Percentiles rank a stretch among this genome's conserved stretches.
Evolutionary conservation across 2,888 invertebrate species (phyloP).

Genomic region (Liposcelis brunnea): DNA sequence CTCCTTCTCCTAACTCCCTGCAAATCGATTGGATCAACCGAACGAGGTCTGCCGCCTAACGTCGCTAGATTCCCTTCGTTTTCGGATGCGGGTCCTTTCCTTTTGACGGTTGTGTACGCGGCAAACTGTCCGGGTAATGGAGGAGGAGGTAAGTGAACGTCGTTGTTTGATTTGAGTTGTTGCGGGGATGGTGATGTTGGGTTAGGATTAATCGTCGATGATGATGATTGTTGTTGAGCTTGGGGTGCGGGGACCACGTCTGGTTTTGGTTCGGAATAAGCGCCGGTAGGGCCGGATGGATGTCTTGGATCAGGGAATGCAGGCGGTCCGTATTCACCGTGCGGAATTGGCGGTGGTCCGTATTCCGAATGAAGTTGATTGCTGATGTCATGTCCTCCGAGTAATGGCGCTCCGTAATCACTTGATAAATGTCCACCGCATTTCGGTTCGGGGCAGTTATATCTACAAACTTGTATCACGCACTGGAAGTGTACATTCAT

Average conservation of each 20-base stretch:
- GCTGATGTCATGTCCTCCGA: slow-evolving; percentile 27
- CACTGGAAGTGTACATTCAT: slow-evolving; percentile 97
- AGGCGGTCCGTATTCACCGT: slow-evolving; percentile 53
- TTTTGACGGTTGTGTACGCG: slow-evolving; percentile 66
- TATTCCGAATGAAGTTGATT: slow-evolving; percentile 44
- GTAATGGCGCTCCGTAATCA: slow-evolving; percentile 26
- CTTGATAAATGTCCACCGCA: slow-evolving; percentile 48
- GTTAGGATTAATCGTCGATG: slow-evolving; percentile 38
- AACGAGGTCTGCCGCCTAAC: slow-evolving; percentile 70
- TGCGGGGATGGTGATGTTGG: slow-evolving; percentile 35
- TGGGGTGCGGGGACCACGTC: slow-evolving; percentile 68
- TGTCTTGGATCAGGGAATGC: slow-evolving; percentile 77
- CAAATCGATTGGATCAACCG: slow-evolving; percentile 55
- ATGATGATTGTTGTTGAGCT: slow-evolving; percentile 46
- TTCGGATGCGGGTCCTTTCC: slow-evolving; percentile 48
- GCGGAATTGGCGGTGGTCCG: slow-evolving; percentile 43
- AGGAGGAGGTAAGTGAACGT: slow-evolving; percentile 59
- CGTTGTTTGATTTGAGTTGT: slow-evolving; percentile 37
- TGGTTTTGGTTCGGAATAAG: slow-evolving; percentile 65
- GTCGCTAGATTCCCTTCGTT: slow-evolving; percentile 62
- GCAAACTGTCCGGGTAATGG: slow-evolving; percentile 67
- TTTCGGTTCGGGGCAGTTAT: slow-evolving; percentile 84
- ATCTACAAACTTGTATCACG: slow-evolving; percentile 85
- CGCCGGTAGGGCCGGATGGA: slow-evolving; percentile 66
- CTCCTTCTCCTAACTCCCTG: slow-evolving; percentile 54